Evolutionary conservation across 2,113 vertebrate genomes (phyloP), one percentile per base, ranked within the genome.

Genomic region (Climacteris rufus): DNA sequence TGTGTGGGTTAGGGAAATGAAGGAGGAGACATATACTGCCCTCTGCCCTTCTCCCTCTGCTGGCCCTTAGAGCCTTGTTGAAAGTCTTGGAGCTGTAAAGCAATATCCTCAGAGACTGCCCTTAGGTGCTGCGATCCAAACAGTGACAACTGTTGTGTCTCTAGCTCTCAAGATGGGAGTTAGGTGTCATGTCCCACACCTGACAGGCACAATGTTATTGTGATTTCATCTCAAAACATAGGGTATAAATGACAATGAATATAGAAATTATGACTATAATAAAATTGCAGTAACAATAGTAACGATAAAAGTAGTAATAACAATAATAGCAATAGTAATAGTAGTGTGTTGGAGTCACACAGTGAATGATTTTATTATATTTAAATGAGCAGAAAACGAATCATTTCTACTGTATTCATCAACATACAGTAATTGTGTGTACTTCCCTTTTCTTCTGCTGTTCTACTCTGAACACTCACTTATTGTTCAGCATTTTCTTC

Each of bases 361-460:
- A 13, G 27, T 74, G 79, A 81, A 81, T 74, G 15, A 72, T 74
- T 88, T 93, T 83, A 54, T 59, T 64, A 13, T 93, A 70, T 90
- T 86, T 86, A 83, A 75, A 76, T 30, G 10, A 61, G 8, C 9
- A 80, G 45, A 89, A 96, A 94, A 61, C 77, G 19, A 94, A 77
- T 86, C 4, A 77, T 49, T 30, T 76, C n/a, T 56, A 31, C 66
- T 71, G 33, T 42, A 14, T 61, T 65, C 69, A 31, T 80, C n/a
- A 85, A 75, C 16, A 64, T 19, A 33, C 12, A 33, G 50, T 53
- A 80, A 25, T 13, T 33, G 30, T 44, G 1, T 11, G 23, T 45
- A 47, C 13, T 83, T 71, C 24, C 42, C n/a, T 88, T 72, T 85
- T 49, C 44, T 88, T 69, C 59, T 88, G 15, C 63, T 80, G 7